These are phyloP conservation scores for Eublepharis macularius DNA, from an alignment of 2,113 vertebrate species.

Conservation along the genomic window DNA sequence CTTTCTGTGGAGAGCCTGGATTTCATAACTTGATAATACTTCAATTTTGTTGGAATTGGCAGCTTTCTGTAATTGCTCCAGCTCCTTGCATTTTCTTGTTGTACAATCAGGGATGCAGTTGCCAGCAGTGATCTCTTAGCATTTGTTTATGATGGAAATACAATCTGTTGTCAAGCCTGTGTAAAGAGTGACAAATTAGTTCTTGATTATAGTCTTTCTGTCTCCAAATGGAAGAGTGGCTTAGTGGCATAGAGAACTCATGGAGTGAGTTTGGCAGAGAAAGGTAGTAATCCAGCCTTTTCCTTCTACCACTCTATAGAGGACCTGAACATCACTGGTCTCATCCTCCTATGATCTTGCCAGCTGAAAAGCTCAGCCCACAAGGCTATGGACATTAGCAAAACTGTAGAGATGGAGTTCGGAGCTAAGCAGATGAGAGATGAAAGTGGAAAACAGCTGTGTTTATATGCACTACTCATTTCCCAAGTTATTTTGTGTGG, in stretches of 20 bases:
- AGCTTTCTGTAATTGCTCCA: slow-evolving; percentile 46
- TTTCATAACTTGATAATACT: slow-evolving; percentile 41
- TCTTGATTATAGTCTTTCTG: slow-evolving; percentile 51
- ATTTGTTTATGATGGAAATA: slow-evolving; percentile 63
- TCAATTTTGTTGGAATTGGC: slow-evolving; percentile 51
- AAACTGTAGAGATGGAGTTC: background rate
- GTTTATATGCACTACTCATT: background rate
- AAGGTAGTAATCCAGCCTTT: background rate
- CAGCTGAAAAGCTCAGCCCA: background rate
- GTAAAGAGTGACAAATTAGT: slow-evolving; percentile 60
- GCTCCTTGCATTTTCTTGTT: background rate
- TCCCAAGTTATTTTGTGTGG: background rate
- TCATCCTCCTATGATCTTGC: background rate
- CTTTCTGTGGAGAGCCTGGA: slow-evolving; percentile 30
- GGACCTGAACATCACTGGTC: background rate
- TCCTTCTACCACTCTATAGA: background rate
- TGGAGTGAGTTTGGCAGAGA: background rate
- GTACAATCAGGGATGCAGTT: background rate
- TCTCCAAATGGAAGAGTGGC: slow-evolving; percentile 38
- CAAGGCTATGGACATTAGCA: background rate
- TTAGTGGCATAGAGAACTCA: slow-evolving; percentile 50
- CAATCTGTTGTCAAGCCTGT: slow-evolving; percentile 64
- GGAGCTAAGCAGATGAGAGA: background rate
- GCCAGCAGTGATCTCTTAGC: slow-evolving; percentile 27
- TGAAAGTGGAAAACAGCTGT: background rate